A percentile compares a stretch with the other conserved stretches of the same genome.
phyloP scores from a whole-genome alignment of 2,113 vertebrate genomes.

The Mirza zaza region DNA sequence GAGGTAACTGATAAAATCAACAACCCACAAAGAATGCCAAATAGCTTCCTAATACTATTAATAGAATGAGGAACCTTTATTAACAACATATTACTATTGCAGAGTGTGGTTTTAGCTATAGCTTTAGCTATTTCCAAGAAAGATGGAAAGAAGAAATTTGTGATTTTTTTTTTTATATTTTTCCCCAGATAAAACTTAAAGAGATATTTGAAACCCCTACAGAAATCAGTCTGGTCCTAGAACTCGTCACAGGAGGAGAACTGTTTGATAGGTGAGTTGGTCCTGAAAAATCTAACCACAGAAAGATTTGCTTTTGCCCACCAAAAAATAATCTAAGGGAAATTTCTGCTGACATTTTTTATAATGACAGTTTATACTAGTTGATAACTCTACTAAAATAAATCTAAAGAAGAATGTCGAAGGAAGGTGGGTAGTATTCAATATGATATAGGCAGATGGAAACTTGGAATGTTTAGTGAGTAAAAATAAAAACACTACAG shows the following conservation, averaged over 20 bases:
- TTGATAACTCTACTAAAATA: neutral
- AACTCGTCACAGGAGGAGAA: conserved; percentile 92
- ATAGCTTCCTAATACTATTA: neutral
- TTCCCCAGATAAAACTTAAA: conserved; percentile 92
- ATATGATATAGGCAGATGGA: neutral
- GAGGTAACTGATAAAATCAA: neutral
- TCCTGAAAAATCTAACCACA: neutral
- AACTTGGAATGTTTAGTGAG: neutral
- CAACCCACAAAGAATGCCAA: neutral
- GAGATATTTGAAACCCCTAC: conserved; percentile 93
- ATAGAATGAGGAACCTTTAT: neutral
- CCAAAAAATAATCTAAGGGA: neutral
- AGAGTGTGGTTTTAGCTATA: neutral
- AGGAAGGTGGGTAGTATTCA: neutral
- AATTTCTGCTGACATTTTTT: neutral
- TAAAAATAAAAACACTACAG: neutral
- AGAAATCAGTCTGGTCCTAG: conserved; percentile 93
- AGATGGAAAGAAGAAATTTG: conserved; percentile 20
- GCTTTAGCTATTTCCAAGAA: neutral
- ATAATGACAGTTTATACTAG: neutral
- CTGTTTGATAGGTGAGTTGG: conserved; percentile 91
- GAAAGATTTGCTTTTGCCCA: neutral
- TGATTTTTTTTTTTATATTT: conserved; percentile 61
- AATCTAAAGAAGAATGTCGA: neutral
- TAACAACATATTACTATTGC: neutral